phyloP scores from a whole-genome alignment of 2,113 vertebrate genomes.

The Mixornis gularis region DNA sequence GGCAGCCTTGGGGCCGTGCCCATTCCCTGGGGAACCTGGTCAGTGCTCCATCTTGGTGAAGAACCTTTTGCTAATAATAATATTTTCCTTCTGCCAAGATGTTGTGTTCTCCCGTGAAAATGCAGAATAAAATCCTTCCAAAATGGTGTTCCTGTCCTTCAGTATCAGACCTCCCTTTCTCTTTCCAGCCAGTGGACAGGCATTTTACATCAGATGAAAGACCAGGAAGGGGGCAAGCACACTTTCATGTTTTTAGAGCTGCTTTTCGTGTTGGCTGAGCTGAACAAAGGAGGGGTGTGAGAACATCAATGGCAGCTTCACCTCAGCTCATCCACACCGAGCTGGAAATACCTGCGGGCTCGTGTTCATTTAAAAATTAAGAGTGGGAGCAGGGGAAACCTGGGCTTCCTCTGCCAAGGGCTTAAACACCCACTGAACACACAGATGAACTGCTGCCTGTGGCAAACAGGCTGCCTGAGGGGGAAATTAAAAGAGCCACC shows the following conservation, averaged over 20 bases:
- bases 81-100: background rate
- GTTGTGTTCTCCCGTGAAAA: background rate
- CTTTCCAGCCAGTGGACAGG: background rate
- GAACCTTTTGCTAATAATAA: background rate
- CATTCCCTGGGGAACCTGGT: background rate
- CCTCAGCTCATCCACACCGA: background rate
- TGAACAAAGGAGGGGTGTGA: background rate
- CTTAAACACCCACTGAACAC: background rate
- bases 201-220: background rate
- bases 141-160: background rate
- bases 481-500: background rate
- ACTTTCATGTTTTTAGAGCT: background rate
- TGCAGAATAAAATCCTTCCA: background rate
- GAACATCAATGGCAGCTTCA: background rate
- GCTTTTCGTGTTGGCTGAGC: background rate
- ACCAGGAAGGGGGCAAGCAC: background rate
- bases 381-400: background rate
- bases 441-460: background rate
- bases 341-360: background rate
- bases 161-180: background rate
- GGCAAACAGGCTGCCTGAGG: slow-evolving; percentile 31
- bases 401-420: background rate
- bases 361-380: background rate
- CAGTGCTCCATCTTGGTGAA: background rate
- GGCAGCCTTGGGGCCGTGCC: background rate